These are phyloP conservation scores for Synanthedon tipuliformis DNA, from an alignment of 2,888 invertebrate species.

Conservation along the genomic window DNA sequence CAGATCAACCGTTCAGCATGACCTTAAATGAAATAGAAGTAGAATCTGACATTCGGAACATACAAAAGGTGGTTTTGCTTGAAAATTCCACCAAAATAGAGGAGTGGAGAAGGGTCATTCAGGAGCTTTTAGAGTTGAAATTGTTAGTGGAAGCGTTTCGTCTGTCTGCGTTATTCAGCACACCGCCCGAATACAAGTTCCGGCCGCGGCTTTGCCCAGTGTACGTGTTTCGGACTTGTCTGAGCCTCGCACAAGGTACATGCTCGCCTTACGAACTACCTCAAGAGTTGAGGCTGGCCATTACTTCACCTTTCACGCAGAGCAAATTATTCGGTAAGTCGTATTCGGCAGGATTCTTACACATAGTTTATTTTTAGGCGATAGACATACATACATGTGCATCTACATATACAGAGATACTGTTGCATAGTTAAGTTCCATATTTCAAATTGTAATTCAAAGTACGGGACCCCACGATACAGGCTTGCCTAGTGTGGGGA, in stretches of 20 bases:
- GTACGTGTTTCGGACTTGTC: slow-evolving; percentile 72
- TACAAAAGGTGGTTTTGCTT: slow-evolving; percentile 42
- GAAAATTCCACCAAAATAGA: slow-evolving; percentile 49
- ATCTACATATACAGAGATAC: too few species aligned
- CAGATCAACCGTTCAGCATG: slow-evolving; percentile 46
- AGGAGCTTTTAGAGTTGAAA: slow-evolving; percentile 66
- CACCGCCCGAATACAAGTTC: slow-evolving; percentile 50
- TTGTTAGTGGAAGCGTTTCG: slow-evolving; percentile 72
- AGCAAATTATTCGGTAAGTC: slow-evolving; percentile 46
- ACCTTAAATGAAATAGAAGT: slow-evolving; percentile 53
- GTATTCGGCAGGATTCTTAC: not conserved
- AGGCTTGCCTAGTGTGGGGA: too few species aligned
- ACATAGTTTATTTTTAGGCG: too few species aligned
- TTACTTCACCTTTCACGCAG: slow-evolving; percentile 45
- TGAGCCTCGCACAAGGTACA: slow-evolving; percentile 74
- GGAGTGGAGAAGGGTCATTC: slow-evolving; percentile 60
- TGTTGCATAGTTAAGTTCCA: too few species aligned
- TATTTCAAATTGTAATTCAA: too few species aligned
- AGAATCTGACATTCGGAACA: slow-evolving; percentile 54
- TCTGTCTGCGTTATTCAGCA: slow-evolving; percentile 64
- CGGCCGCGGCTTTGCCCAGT: slow-evolving; percentile 54
- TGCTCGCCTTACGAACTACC: slow-evolving; percentile 73
- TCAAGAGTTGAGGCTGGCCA: slow-evolving; percentile 72
- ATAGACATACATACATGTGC: too few species aligned
- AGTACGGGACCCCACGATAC: too few species aligned